These are phyloP conservation scores for Macroramphosus scolopax DNA, from an alignment of 2,797 vertebrate species.

Conservation along the genomic window DNA sequence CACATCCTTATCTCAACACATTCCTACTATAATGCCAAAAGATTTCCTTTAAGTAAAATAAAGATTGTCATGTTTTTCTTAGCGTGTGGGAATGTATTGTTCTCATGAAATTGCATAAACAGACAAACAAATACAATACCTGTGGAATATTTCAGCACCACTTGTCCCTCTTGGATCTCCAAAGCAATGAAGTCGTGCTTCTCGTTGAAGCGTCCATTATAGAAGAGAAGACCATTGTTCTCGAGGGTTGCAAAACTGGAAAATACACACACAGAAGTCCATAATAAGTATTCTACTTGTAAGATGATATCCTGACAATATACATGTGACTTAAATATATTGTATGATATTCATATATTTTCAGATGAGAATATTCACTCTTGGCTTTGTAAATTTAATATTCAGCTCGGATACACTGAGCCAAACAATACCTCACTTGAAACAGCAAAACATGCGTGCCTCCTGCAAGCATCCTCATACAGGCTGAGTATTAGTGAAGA, in stretches of 20 bases:
- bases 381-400: slow-evolving; percentile 2
- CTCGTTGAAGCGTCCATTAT: slow-evolving; percentile 96
- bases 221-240: slow-evolving; percentile 89
- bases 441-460: slow-evolving; percentile 9
- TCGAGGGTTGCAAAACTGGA: slow-evolving; percentile 91
- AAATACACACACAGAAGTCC: slow-evolving; percentile 30
- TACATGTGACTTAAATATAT: too few relatives aligned
- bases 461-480: neutral
- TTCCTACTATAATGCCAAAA: too few relatives aligned
- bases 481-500: neutral
- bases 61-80: too few relatives aligned
- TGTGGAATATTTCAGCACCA: slow-evolving; percentile 95
- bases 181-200: slow-evolving; percentile 95
- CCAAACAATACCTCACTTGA: neutral
- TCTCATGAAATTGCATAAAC: too few relatives aligned
- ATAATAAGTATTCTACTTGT: too few relatives aligned
- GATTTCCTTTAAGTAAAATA: too few relatives aligned
- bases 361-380: neutral
- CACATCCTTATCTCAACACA: too few relatives aligned
- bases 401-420: neutral
- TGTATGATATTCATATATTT: neutral
- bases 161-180: slow-evolving; percentile 93
- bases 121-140: slow-evolving; percentile 82
- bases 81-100: too few relatives aligned
- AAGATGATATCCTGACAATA: too few relatives aligned